Evolutionary conservation across 1,140 invertebrate species (phyloP).

Genomic region (Aphis craccivora): DNA sequence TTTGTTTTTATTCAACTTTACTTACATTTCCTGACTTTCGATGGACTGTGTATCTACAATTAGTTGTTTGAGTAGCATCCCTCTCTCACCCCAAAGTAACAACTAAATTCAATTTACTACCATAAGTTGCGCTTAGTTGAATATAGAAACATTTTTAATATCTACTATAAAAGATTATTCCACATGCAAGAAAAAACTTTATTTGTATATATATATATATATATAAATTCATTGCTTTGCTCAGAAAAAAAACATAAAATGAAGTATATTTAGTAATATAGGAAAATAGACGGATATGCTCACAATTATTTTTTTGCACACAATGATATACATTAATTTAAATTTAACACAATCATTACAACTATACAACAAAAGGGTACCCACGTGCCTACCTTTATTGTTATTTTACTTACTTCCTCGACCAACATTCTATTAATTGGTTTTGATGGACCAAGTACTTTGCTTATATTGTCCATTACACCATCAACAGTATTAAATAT

Average conservation of each 20-base stretch:
- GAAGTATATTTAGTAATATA: neutral
- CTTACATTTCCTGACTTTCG: too few species aligned
- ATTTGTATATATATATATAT: too few species aligned
- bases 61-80: too few species aligned
- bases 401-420: slow-evolving; percentile 22
- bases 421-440: neutral
- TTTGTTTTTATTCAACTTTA: too few species aligned
- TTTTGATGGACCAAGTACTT: slow-evolving; percentile 63
- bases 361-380: neutral
- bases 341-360: neutral
- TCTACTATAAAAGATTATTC: too few species aligned
- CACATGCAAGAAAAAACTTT: too few species aligned
- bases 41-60: too few species aligned
- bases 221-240: neutral
- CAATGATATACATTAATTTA: neutral
- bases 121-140: too few species aligned
- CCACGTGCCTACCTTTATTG: neutral
- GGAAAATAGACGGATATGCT: neutral
- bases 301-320: neutral
- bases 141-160: too few species aligned
- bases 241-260: neutral
- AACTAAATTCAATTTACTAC: too few species aligned
- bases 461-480: slow-evolving; percentile 78
- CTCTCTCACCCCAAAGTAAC: too few species aligned
- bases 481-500: slow-evolving; percentile 82